Evolutionary conservation across 2,888 invertebrate species (phyloP).

Genomic region (Cancer borealis): DNA sequence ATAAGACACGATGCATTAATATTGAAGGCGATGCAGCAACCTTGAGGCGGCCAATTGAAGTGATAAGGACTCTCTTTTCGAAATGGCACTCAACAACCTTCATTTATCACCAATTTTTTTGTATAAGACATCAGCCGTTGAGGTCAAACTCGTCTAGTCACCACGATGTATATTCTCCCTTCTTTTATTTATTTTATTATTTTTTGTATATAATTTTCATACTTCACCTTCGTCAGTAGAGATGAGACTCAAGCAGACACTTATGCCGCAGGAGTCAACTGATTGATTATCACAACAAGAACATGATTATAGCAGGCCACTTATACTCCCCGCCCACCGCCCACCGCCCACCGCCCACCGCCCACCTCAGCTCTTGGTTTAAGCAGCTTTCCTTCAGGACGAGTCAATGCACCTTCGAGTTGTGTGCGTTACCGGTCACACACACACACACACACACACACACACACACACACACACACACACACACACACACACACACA

Average conservation of each 20-base stretch:
- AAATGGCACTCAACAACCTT: not conserved
- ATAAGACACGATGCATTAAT: not conserved
- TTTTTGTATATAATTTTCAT: not conserved
- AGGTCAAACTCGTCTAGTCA: not conserved
- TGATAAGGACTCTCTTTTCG: not conserved
- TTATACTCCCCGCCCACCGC: not conserved
- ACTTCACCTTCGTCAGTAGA: not conserved
- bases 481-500: not conserved
- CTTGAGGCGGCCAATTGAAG: not conserved
- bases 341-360: not conserved
- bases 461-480: not conserved
- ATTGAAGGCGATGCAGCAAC: not conserved
- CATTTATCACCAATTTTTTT: not conserved
- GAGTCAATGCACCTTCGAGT: not conserved
- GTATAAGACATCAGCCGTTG: not conserved
- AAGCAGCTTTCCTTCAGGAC: constrained; percentile 6
- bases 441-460: not conserved
- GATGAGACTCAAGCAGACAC: not conserved
- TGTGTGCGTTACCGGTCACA: not conserved
- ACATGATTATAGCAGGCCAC: not conserved
- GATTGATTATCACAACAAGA: not conserved
- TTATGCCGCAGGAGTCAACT: too few relatives aligned
- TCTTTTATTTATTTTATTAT: not conserved
- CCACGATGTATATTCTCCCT: not conserved
- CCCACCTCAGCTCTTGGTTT: not conserved